Base-by-base conservation (phyloP, 2,888 invertebrate species). In the Smittia sp. region DNA sequence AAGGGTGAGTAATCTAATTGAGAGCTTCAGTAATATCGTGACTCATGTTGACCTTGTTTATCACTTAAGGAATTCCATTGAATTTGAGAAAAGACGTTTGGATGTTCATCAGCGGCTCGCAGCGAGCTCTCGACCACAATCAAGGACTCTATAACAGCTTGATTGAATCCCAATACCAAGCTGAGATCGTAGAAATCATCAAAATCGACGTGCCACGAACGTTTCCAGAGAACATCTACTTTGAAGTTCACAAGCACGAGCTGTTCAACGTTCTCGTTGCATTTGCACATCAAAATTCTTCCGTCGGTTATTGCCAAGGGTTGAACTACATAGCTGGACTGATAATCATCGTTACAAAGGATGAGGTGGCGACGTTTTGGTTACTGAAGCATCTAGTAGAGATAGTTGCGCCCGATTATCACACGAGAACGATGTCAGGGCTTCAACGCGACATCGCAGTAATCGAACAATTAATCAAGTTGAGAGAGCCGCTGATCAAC, bases 151-250 rank as follows among this genome's bases (percentile, higher is more conserved):
- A 90, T 80, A 85, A 85, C 75, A 87, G 87, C 78, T 84, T 95
- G 78, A 82, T 92, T 76, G 86, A 87, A 77, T 86, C 87, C 70
- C 87, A 89, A 25, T 88, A 88, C 80, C 90, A 92, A 78, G 86
- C 89, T 77, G 88, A 87, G 78, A 86, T 77, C 25, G 88, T 90
- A 73, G 94, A 96, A 79, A 86, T 90, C 74, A 94, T 96, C 74
- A 89, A 90, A 83, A 92, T 93, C 75, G 96, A 96, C 85, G 84
- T 96, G 78, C 95, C 94, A 75, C 85, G 97, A 76, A 97, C 96
- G 75, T 97, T 96, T 84, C 96, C 96, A 73, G 96, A 96, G 80
- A 97, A 97, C 83, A 93, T 96, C 77, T 93, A 90, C 82, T 97
- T 97, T 80, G 89, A 90, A 75, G 89, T 89, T 76, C 82, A 82